Base-by-base conservation (phyloP, 2,888 invertebrate genomes). In the Agriotes lineatus region DNA sequence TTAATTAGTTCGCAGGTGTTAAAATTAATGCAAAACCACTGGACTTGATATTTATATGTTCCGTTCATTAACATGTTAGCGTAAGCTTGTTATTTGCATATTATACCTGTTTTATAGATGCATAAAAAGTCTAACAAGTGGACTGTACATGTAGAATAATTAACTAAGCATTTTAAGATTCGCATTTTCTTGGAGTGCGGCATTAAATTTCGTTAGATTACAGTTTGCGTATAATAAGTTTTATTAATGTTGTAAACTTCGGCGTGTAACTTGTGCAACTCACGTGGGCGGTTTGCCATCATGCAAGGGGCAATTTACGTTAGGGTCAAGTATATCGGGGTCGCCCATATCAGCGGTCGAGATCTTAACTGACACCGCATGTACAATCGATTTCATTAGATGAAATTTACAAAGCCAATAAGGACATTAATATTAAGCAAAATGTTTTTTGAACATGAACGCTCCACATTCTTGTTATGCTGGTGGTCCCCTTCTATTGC, bases 261-360 rank as follows among this genome's bases (percentile, higher is more conserved):
- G 39, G 63, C 68, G 63, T 68, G 68, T 67, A 69, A 66, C 58
- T 63, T 63, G 56, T 62, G 59, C 58, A 67, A 70, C 63, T 70
- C 63, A 63, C 63, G 70, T 70, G 66, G 70, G 59, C 61, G 58
- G 67, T 44, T 67, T 67, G 45, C 52, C 61, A 69, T 67, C 73
- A 75, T 70, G 75, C 72, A 72, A 74, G 72, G 74, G 75, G 74
- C 71, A 75, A 74, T 73, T 74, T 73, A 71, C 73, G 73, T 69
- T 77, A 75, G 80, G 82, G 82, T 82, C 82, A 81, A 81, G 82
- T 81, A 79, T 81, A 79, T 76, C 78, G 75, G 70, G 72, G 75
- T 74, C 74, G 72, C 65, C 63, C 69, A 69, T 82, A 82, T 82
- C 82, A 72, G 50, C 77, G 81, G 69, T 81, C 80, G 79, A 82